Conservation (phyloP, 1,140 invertebrate species). For the Apis laboriosa region DNA sequence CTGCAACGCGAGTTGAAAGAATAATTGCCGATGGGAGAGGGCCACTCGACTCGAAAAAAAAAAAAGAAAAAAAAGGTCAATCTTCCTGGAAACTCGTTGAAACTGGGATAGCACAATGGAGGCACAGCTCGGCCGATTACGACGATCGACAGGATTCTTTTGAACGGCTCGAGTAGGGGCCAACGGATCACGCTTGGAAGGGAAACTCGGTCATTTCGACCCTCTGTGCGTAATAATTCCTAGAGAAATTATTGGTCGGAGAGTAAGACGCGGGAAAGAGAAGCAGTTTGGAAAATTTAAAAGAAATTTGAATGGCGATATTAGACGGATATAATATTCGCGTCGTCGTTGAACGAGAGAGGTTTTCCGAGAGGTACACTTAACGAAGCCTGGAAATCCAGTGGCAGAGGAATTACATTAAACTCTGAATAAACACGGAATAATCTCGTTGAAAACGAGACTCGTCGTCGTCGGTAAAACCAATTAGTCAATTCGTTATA, state of each 20-base stretch:
- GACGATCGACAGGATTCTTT: constrained; percentile 35
- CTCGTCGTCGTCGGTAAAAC: no score
- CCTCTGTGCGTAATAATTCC: background rate
- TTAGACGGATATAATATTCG: no score
- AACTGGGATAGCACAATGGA: constrained; percentile 29
- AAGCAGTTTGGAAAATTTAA: no score
- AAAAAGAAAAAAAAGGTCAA: constrained; percentile 29
- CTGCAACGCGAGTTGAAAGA: background rate
- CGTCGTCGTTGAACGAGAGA: no score
- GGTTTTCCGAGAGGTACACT: no score
- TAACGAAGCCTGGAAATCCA: no score
- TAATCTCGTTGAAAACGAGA: no score
- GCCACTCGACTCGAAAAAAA: constrained; percentile 36
- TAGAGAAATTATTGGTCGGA: constrained; percentile 7
- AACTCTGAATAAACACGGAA: no score
- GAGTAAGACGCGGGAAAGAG: background rate
- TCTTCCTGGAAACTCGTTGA: constrained; percentile 39
- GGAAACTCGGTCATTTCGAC: constrained; percentile 11
- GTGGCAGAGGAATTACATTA: no score
- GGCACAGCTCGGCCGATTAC: constrained; percentile 21
- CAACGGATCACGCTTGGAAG: background rate
- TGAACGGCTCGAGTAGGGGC: background rate
- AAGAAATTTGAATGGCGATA: no score
- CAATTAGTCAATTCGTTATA: no score
- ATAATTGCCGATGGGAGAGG: constrained; percentile 34